Conservation (phyloP, 2,113 vertebrate species). For the Nycticorax nycticorax region DNA sequence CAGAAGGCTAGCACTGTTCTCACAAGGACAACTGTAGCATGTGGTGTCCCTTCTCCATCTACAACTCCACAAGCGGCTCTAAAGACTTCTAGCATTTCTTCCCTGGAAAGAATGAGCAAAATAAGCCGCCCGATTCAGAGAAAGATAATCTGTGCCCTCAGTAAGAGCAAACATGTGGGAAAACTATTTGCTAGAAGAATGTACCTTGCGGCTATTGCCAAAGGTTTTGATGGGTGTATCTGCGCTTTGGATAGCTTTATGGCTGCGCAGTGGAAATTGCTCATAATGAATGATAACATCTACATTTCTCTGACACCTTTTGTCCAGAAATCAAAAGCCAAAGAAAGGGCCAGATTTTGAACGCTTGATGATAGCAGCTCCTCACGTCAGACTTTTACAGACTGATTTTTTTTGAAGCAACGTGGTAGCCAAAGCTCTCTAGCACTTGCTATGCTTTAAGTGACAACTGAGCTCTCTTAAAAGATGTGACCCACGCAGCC, state of each 20-base stretch:
- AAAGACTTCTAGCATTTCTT: not conserved
- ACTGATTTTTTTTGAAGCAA: not conserved
- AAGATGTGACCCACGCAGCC: not conserved
- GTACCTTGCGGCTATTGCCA: not conserved
- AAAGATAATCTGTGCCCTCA: not conserved
- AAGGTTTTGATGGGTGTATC: not conserved
- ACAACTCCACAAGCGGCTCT: not conserved
- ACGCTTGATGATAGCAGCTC: not conserved
- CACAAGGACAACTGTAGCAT: accelerated
- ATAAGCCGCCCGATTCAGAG: not conserved
- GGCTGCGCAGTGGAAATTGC: not conserved
- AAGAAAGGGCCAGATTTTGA: not conserved
- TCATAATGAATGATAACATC: not conserved
- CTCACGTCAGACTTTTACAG: accelerated
- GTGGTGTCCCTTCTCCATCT: not conserved
- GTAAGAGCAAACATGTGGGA: not conserved
- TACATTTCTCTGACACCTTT: not conserved
- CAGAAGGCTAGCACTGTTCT: accelerated
- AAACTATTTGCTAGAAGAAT: not conserved
- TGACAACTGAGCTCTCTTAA: not conserved
- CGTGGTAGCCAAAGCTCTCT: not conserved
- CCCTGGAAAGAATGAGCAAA: not conserved
- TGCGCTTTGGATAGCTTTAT: not conserved
- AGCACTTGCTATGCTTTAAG: accelerated
- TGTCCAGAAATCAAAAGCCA: not conserved